These are phyloP conservation scores for Macrophya alboannulata DNA, from an alignment of 2,888 invertebrate genomes.

Conservation along the genomic window DNA sequence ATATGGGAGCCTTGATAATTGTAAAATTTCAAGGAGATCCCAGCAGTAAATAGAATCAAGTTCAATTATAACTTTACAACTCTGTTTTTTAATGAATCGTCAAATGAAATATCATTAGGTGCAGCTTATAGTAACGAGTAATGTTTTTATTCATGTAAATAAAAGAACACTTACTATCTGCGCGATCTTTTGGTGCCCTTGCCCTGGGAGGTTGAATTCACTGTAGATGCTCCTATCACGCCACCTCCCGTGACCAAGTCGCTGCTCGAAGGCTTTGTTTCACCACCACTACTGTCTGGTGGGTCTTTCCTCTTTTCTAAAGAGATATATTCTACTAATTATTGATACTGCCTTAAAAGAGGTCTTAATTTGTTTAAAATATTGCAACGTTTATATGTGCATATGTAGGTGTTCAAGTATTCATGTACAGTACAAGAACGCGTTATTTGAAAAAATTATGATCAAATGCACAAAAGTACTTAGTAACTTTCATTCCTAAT, in stretches of 20 bases:
- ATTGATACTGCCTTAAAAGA: slow-evolving; percentile 68
- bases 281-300: slow-evolving; percentile 85
- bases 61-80: background rate
- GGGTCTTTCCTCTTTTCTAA: slow-evolving; percentile 93
- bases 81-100: background rate
- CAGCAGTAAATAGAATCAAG: background rate
- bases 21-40: background rate
- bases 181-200: slow-evolving; percentile 87
- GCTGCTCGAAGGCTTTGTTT: slow-evolving; percentile 84
- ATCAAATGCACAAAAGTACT: background rate
- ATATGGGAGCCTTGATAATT: background rate
- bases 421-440: background rate
- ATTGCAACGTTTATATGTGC: background rate
- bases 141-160: background rate
- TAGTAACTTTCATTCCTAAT: slow-evolving; percentile 9
- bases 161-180: slow-evolving; percentile 87
- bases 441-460: background rate
- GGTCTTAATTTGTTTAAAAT: background rate
- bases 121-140: background rate
- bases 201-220: slow-evolving; percentile 82
- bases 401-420: background rate
- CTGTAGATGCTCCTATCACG: slow-evolving; percentile 82
- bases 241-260: slow-evolving; percentile 80
- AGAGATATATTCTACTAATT: slow-evolving; percentile 79
- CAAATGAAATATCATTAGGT: background rate